Evolutionary conservation across 2,113 vertebrate species (phyloP), one percentile per base, ranked within the genome.

Genomic region (Limnothrissa miodon): DNA sequence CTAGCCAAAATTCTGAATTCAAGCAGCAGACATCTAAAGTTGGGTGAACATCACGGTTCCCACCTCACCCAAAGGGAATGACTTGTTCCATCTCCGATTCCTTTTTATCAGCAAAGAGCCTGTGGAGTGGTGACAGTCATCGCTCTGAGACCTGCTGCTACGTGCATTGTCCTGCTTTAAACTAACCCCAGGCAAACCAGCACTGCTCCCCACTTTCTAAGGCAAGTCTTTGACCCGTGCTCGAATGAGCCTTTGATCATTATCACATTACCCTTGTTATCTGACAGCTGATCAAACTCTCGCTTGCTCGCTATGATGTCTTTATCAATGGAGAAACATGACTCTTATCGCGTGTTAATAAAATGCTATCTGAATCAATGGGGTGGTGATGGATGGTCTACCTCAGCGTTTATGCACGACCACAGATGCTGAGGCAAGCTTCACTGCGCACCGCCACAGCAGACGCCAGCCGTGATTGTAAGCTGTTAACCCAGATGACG

Each of bases 321-420:
- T 83, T 48, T 83, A n/a, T 83, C 81, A 46, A 42, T 79, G 85
- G 44, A 78, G 80, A 86, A 46, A 44, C 36, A 79, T 83, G 45
- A 84, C 85, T 86, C 70, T 79, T 82, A 83, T 86, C 80, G 83
- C 66, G 17, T 33, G 81, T 81, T 86, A 86, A 86, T 86, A 86
- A 83, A 86, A 80, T 78, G 82, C 80, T 25, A 82, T 83, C 79
- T 62, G 82, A 83, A 39, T 82, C 62, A 39, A 82, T 74, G 82
- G 79, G 44, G 45, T 45, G 78, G 80, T 86, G 85, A 86, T 83
- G 83, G 80, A 84, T 86, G 82, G 81, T 82, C 82, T 81, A 81
- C 78, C 46, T 83, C 53, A 74, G 79, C 59, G 80, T 82, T 56
- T 80, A 46, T 74, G 53, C 45, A 56, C 79, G 62, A 80, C 83